Evolutionary conservation across 2,113 vertebrate species (phyloP).

Genomic region (Pseudorasbora parva): DNA sequence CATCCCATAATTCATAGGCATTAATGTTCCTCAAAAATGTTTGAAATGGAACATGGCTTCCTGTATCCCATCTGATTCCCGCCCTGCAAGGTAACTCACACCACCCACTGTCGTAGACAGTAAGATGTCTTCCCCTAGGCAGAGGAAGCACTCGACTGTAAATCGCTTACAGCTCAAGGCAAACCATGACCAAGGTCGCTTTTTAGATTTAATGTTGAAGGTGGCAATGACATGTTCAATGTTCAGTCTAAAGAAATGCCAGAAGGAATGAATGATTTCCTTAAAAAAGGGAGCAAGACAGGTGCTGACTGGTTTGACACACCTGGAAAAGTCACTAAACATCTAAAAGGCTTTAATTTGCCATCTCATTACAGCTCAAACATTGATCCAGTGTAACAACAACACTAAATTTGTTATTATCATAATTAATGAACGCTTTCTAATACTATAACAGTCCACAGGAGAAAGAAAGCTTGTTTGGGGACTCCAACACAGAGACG

Average conservation of each 20-base stretch:
- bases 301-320: slow-evolving; percentile 2
- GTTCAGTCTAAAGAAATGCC: slow-evolving; percentile 3
- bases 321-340: neutral
- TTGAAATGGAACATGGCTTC: neutral
- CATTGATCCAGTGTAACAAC: neutral
- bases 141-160: slow-evolving; percentile 21
- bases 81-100: neutral
- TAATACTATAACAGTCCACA: neutral
- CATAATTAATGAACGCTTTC: neutral
- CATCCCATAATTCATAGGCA: slow-evolving; percentile 21
- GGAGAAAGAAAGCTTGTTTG: neutral
- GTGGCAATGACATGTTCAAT: slow-evolving; percentile 11
- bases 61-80: neutral
- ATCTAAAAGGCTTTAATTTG: neutral
- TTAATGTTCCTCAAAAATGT: slow-evolving; percentile 3
- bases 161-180: neutral
- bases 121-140: neutral
- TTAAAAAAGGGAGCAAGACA: neutral
- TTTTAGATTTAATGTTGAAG: slow-evolving; percentile 17
- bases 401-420: neutral
- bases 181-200: slow-evolving; percentile 18
- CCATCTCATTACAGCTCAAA: neutral
- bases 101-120: neutral
- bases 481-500: neutral
- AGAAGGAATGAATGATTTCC: neutral